phyloP scores from a whole-genome alignment of 2,888 invertebrate species.

The Orthosia cruda region DNA sequence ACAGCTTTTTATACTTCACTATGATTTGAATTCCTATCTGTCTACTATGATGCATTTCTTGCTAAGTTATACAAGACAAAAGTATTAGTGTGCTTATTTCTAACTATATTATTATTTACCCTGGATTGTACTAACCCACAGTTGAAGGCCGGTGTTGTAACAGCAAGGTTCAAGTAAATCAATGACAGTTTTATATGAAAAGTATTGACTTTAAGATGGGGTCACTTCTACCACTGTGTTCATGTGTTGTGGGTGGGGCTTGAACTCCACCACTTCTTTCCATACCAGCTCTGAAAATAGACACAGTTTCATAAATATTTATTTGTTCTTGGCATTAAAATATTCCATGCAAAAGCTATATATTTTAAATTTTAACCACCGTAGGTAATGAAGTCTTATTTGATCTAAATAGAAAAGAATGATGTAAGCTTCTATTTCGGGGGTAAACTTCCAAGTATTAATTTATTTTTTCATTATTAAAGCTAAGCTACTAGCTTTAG shows the following conservation, averaged over 20 bases:
- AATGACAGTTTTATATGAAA: constrained; percentile 16
- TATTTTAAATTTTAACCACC: neutral
- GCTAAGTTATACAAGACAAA: constrained; percentile 21
- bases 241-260: constrained; percentile 93
- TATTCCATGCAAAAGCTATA: too few species aligned
- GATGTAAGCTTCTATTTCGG: constrained; percentile 6
- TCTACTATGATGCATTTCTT: constrained; percentile 13
- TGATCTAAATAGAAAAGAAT: neutral
- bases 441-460: neutral
- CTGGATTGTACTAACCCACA: constrained; percentile 67
- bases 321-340: neutral
- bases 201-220: constrained; percentile 76
- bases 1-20: neutral
- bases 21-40: neutral
- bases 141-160: constrained; percentile 50
- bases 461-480: constrained; percentile 16
- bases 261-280: constrained; percentile 96
- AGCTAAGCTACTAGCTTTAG: constrained; percentile 19
- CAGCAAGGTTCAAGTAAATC: constrained; percentile 48
- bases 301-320: neutral
- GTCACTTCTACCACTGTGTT: constrained; percentile 89
- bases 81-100: constrained; percentile 38
- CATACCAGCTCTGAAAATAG: constrained; percentile 94
- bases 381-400: neutral
- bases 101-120: constrained; percentile 59